Conservation (phyloP, 92 coral and sea anemone genomes). For the Desmophyllum pertusum region DNA sequence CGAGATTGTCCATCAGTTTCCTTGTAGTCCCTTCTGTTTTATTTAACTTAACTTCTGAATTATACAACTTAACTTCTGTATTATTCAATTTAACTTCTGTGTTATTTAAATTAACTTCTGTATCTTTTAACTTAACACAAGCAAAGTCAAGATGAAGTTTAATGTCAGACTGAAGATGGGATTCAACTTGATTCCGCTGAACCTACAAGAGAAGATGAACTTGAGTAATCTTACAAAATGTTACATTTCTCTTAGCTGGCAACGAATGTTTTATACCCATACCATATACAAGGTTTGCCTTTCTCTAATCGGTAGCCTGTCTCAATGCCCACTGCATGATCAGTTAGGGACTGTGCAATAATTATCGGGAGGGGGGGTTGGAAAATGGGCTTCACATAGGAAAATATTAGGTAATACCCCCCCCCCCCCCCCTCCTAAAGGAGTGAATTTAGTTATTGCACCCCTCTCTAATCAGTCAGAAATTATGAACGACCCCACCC, state of each 20-base stretch:
- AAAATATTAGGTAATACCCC: no score
- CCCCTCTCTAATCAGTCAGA: no score
- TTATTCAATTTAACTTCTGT: background rate
- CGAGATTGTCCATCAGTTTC: background rate
- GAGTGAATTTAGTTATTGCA: no score
- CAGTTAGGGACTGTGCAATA: no score
- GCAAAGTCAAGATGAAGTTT: background rate
- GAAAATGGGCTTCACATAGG: no score
- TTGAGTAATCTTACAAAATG: background rate
- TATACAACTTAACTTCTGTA: background rate
- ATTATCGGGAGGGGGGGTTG: no score
- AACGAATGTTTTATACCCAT: no score
- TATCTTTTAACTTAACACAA: constrained; percentile 5
- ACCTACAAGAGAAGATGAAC: background rate
- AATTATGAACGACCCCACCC: no score
- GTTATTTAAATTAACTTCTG: no score
- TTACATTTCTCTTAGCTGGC: background rate
- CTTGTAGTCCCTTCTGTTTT: background rate
- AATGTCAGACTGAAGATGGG: background rate
- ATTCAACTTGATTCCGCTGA: background rate
- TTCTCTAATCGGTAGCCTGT: no score
- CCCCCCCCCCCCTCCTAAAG: no score
- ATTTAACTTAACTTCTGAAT: background rate
- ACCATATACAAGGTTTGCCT: background rate
- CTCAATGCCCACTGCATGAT: no score